Conservation (phyloP, 2,888 invertebrate species). For the Fragum fragum region DNA sequence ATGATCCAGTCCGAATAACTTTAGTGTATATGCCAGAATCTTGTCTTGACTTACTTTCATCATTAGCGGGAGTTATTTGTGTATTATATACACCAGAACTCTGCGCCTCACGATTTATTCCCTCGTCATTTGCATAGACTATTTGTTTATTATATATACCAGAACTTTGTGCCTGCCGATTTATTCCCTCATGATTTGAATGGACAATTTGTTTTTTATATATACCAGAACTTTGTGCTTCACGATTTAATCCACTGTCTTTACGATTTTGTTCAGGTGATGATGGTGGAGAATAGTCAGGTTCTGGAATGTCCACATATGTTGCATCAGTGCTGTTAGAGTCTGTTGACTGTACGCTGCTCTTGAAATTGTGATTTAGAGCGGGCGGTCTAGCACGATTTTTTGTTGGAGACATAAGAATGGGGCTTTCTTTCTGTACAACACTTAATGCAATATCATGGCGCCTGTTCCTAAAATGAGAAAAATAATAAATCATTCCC, state of each 20-base stretch:
- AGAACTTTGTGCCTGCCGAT: slow-evolving; percentile 34
- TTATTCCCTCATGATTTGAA: background rate
- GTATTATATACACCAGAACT: slow-evolving; percentile 30
- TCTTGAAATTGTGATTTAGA: slow-evolving; percentile 28
- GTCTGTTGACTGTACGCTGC: slow-evolving; percentile 36
- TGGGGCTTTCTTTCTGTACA: slow-evolving; percentile 55
- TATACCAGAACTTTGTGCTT: slow-evolving; percentile 17
- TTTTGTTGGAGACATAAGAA: slow-evolving; percentile 51
- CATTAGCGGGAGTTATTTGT: background rate
- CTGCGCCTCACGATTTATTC: background rate
- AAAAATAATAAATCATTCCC: background rate
- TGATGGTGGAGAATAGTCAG: slow-evolving; percentile 61
- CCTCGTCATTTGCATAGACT: background rate
- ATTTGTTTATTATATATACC: slow-evolving; percentile 45
- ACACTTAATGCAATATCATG: slow-evolving; percentile 55
- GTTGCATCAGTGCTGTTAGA: slow-evolving; percentile 3
- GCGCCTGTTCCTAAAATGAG: slow-evolving; percentile 8
- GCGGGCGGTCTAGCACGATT: slow-evolving; percentile 60
- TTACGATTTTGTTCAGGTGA: slow-evolving; percentile 33
- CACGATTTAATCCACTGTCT: background rate
- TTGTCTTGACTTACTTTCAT: slow-evolving; percentile 5
- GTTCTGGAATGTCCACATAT: slow-evolving; percentile 61
- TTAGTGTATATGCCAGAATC: slow-evolving; percentile 56
- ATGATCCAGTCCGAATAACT: slow-evolving; percentile 27
- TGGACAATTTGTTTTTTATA: slow-evolving; percentile 13